Conservation (phyloP, 2,113 vertebrate genomes). For the Phyllopteryx taeniolatus region DNA sequence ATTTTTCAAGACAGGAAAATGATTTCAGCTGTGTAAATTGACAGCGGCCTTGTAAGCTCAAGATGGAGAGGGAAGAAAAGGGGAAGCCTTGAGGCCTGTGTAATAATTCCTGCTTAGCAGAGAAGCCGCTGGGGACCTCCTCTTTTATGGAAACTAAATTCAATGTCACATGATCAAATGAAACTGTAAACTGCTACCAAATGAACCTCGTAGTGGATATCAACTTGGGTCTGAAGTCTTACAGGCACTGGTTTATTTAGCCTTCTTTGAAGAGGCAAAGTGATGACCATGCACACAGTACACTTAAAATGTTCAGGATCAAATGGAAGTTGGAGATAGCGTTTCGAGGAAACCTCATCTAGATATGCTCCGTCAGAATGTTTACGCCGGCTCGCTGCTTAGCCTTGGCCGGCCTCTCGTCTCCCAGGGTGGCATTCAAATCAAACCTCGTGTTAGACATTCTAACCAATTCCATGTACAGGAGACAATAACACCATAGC, state of each 20-base stretch:
- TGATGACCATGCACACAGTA: conserved; percentile 36
- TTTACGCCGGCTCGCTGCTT: conserved; percentile 39
- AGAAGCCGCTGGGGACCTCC: conserved; percentile 36
- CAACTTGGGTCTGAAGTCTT: conserved; percentile 14
- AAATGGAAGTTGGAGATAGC: conserved; percentile 27
- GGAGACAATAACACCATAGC: conserved; percentile 53
- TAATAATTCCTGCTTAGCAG: conserved; percentile 54
- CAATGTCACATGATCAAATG: conserved; percentile 47
- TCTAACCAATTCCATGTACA: conserved; percentile 54
- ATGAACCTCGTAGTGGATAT: conserved; percentile 38
- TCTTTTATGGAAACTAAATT: conserved; percentile 23
- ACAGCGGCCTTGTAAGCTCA: conserved; percentile 67
- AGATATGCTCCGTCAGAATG: conserved; percentile 47
- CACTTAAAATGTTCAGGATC: conserved; percentile 7
- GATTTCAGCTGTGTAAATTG: conserved; percentile 72
- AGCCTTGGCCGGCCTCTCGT: conserved; percentile 38
- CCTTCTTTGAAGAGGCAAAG: conserved; percentile 43
- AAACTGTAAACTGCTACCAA: conserved; percentile 64
- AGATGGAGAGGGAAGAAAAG: conserved; percentile 51
- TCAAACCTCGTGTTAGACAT: conserved; percentile 45
- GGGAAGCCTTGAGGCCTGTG: conserved; percentile 44
- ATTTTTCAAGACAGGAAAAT: conserved; percentile 65
- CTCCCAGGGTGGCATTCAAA: conserved; percentile 55
- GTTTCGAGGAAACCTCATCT: conserved; percentile 23
- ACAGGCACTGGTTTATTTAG: conserved; percentile 43